Evolutionary conservation across 64 coral and sea anemone genomes (phyloP).

Genomic region (Montipora foliosa): DNA sequence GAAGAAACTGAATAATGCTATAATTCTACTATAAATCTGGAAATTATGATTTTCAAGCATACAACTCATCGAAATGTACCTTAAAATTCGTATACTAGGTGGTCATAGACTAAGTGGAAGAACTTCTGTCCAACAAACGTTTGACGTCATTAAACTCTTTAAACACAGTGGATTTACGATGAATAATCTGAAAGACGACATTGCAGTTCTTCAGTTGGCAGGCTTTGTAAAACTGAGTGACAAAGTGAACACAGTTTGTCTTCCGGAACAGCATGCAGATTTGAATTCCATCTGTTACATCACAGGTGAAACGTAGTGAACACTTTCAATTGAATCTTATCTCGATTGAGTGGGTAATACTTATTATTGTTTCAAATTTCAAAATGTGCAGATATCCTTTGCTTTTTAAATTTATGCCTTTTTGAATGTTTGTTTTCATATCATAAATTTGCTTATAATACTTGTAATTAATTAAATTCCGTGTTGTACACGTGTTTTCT

Average conservation of each 20-base stretch:
- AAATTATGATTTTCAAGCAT: too few species aligned
- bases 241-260: constrained; percentile 74
- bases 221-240: constrained; percentile 36
- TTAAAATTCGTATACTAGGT: constrained; percentile 24
- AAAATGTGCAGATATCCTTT: not conserved
- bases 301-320: constrained; percentile 53
- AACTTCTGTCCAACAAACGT: constrained; percentile 74
- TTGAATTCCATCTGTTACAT: constrained; percentile 81
- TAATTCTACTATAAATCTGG: too few species aligned
- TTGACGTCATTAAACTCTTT: constrained; percentile 64
- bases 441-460: not conserved
- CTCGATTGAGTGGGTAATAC: too few species aligned
- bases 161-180: constrained; percentile 80
- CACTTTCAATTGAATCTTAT: not conserved
- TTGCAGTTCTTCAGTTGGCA: constrained; percentile 77
- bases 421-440: too few species aligned
- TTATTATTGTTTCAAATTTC: too few species aligned
- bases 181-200: constrained; percentile 79
- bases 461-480: too few species aligned
- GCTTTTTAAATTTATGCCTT: too few species aligned
- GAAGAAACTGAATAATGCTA: too few species aligned
- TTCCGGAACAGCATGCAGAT: constrained; percentile 56
- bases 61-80: not conserved
- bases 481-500: too few species aligned
- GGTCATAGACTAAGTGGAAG: constrained; percentile 61